Base-by-base conservation (phyloP, 1,140 invertebrate genomes). In the Caenorhabditis inopinata region DNA sequence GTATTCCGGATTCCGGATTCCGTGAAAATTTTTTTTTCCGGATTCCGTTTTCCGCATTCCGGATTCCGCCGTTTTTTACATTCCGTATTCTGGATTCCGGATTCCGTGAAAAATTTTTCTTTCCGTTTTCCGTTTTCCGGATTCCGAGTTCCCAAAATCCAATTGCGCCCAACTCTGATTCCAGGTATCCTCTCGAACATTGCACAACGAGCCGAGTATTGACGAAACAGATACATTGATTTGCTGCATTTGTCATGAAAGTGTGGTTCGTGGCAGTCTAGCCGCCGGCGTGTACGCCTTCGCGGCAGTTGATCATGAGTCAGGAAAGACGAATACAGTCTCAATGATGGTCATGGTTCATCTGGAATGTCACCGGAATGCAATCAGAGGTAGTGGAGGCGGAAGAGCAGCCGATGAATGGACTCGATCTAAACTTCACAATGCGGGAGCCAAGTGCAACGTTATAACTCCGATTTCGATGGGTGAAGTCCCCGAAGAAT, bases 281-380 rank as follows among this genome's bases (percentile, higher is more conserved):
- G 51, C 76, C 47, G 12, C 98, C 0, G 96, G 94, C 35, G 94
- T 98, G 83, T 98, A 98, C 88, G 98, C 96, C 0, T 98, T 95
- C 89, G 97, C 95, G 12, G 97, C 97, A 90, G 92, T 98, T 85
- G 95, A 97, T 85, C 94, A 92, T 88, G 96, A 98, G 88, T 91
- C 92, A 46, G 95, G 96, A 88, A 91, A 93, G 16, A 90, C 94
- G 47, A 94, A 93, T 11, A 98, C 96, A 0, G 96, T 99, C 2
- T 96, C 95, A 3, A 96, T 98, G 91, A 98, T 98, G 90, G 98
- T 98, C 90, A 93, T 98, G 12, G 95, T 99, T 3, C 96, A 99
- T 90, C 93, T 97, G 12, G 96, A 98, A 88, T 99, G 96, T 88
- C 96, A 99, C 89, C 95, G 96, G 91, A 94, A 94, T 11, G 96